Base-by-base conservation (phyloP, 2,113 vertebrate genomes). In the Prietella phreatophila region DNA sequence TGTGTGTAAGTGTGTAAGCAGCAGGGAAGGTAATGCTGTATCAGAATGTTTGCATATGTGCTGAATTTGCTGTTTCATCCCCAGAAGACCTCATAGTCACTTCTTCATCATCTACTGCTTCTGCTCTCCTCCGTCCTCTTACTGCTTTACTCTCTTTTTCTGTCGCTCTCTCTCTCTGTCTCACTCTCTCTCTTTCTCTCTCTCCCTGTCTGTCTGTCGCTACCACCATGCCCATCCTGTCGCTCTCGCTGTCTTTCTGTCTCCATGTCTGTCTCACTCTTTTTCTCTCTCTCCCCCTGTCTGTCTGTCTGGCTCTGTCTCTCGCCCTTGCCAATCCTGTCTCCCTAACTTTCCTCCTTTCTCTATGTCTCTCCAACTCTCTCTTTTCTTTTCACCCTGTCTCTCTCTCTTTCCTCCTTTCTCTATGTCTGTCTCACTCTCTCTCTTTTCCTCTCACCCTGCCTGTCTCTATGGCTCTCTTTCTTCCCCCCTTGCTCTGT, bases 31-130 rank as follows among this genome's bases (percentile, higher is more conserved):
- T 9, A n/a, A 55, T 75, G 80, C 85, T 88, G 91, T 86, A 91
- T 92, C 88, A 58, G 92, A 91, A 90, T 92, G 93, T 95, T 95
- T 95, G 94, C 94, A 95, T 95, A 95, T 94, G 90, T 95, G 94
- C 95, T 95, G 94, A 95, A 91, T 93, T 90, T 87, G 92, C 94
- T 91, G 73, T 94, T 94, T 90, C 89, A 90, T 94, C 47, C 93
- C 91, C 92, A 94, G 90, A 94, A 89, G 93, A 92, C 88, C 86
- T 93, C 88, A 73, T 15, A 73, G 80, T 78, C 65, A 85, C 47
- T 80, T 67, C 65, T 56, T 76, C 67, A 67, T 76, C 36, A 58
- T 76, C 79, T 39, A 1, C 42, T 58, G 78, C 79, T 56, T 65
- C 22, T 83, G 53, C 80, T 58, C 53, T 58, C 80, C 19, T 56